Evolutionary conservation across 2,797 vertebrate species (phyloP), one percentile per base, ranked within the genome.

Genomic region (Bovichtus variegatus): DNA sequence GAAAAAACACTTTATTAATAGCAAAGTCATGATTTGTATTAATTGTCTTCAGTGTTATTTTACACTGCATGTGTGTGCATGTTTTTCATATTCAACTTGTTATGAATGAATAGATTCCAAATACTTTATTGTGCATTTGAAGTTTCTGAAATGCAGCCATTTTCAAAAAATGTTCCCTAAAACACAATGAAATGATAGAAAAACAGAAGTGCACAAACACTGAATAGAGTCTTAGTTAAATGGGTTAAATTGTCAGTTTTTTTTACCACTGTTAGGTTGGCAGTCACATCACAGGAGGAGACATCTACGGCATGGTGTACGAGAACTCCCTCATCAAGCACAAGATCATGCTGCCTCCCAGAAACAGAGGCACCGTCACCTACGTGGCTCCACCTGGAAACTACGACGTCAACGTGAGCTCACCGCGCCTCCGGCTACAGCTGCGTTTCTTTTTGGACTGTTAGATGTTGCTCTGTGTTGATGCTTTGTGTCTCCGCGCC

Each of bases 291-390:
- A 99, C 98, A 57, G 97, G 98, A 3, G 93, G 97, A 94, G 92
- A 99, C 97, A 89, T 98, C 96, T 25, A 97, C 90, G 85, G 86
- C 55, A 77, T 80, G 49, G 93, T 94, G 74, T 29, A 5, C 0
- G 98, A 99, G 87, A 99, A 99, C 86, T 98, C 98, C 2, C 97
- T 99, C 66, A 99, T 99, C 91, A 98, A 89, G 86, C 98, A 99
- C 93, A 99, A 97, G 93, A 96, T 99, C 87, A 98, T 99, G 98
- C 94, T 99, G 70, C 98, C 98, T 0, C 97, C 98, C 25, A 89
- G 89, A 76, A 99, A 97, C 86, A 91, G 97, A 85, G 98, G 98
- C 66, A 99, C 97, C 0, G 97, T 99, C 46, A 98, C 97, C 5
- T 99, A 99, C 21, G 91, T 99, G 76, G 97, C 98, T 73, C 97